A percentile compares a stretch with the other conserved stretches of the same genome.
phyloP scores from a whole-genome alignment of 2,113 vertebrate genomes.

The Semnornis frantzii region DNA sequence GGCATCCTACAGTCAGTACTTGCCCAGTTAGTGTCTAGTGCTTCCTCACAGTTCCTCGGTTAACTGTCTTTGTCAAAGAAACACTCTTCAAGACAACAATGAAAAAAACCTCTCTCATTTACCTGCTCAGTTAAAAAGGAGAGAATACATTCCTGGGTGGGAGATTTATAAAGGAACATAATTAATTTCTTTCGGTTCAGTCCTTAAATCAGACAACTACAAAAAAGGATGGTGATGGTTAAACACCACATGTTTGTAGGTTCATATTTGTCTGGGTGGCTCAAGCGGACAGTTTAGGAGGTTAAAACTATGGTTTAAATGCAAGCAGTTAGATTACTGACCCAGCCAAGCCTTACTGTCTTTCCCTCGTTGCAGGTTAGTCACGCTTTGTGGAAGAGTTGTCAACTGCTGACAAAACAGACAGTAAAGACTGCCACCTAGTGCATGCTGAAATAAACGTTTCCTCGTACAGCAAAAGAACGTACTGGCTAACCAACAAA shows the following conservation, averaged over 20 bases:
- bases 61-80: not conserved
- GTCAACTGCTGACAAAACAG: not conserved
- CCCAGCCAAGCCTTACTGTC: not conserved
- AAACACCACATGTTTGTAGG: not conserved
- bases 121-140: not conserved
- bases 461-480: not conserved
- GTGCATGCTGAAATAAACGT: not conserved
- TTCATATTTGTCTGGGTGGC: not conserved
- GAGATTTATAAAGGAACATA: not conserved
- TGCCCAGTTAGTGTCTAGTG: not conserved
- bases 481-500: not conserved
- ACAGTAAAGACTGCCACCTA: conserved; percentile 51
- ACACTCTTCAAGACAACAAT: not conserved
- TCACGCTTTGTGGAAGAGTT: not conserved
- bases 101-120: not conserved
- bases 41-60: not conserved
- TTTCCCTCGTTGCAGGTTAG: not conserved
- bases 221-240: not conserved
- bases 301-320: not conserved
- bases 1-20: not conserved
- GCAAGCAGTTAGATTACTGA: not conserved
- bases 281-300: not conserved
- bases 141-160: not conserved
- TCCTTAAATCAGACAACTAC: not conserved
- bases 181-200: not conserved